Evolutionary conservation across 35 echinoderm and acorn worm species (phyloP), one percentile per base, ranked within the genome.

Genomic region (Stichopus chloronotus): DNA sequence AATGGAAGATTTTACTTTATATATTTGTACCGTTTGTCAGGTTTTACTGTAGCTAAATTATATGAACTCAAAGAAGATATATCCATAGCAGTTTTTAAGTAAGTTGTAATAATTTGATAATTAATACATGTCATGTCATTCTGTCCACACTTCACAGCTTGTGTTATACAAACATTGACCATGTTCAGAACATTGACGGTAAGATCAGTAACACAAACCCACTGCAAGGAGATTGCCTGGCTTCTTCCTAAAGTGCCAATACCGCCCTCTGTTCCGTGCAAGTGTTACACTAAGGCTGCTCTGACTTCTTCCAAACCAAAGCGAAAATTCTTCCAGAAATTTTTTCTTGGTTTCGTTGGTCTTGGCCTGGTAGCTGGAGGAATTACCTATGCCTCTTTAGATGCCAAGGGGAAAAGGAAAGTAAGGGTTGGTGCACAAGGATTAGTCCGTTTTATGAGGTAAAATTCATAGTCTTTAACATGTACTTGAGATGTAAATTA

Each of bases 381-480:
- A 8, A 93, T 57, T 16, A 25, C 57, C 1, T 97, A 93, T 87
- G 71, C 80, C 5, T 25, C 52, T 24, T 56, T 94, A 79, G 95
- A 97, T 78, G 78, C 82, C 19, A 63, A 76, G 13, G 91, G 85
- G 13, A 88, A 79, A 56, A 92, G 95, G 57, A 97, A 91, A 89
- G 91, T 94, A 3, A 90, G 94, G 19, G 93, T 97, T 16, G 90
- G 93, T 52, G 84, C 76, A 79, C 63, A 94, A 92, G 95, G 95
- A 52, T 93, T 97, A 71, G 25, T 97, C 1, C 88, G 95, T 20
- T 94, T 94, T 90, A 94, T 91, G 53, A 97, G 95, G 95, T 97
- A 87, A 92, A 16, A 53, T 79, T 43, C 30, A 43, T 43, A 43
- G 13, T 72, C 22, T 72, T 43, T 43, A 43, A 43, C 30, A 43